Evolutionary conservation across 2,113 vertebrate genomes (phyloP).

Genomic region (Vicugna pacos): DNA sequence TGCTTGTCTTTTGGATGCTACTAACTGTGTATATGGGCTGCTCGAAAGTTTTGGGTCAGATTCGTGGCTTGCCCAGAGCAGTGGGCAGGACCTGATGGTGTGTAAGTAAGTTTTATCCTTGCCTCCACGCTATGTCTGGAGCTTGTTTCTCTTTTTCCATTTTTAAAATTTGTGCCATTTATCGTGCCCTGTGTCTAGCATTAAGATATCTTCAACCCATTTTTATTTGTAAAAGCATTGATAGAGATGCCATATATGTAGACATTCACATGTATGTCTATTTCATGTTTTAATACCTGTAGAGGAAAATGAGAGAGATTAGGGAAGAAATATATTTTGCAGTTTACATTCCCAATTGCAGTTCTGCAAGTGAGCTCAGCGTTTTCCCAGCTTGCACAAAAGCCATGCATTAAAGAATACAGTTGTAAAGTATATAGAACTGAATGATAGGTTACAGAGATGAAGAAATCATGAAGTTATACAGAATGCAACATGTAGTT

Average conservation of each 20-base stretch:
- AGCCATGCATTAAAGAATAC: not conserved
- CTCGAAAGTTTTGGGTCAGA: not conserved
- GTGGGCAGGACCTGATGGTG: fast-evolving
- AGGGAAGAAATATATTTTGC: not conserved
- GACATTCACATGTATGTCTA: not conserved
- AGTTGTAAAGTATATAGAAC: not conserved
- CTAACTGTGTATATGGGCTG: not conserved
- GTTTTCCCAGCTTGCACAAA: not conserved
- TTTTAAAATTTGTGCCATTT: not conserved
- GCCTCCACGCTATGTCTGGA: not conserved
- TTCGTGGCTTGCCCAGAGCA: not conserved
- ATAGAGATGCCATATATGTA: not conserved
- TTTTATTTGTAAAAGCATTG: not conserved
- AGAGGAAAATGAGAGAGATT: not conserved
- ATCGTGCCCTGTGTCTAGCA: not conserved
- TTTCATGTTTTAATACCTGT: not conserved
- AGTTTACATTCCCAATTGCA: not conserved
- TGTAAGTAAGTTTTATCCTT: not conserved
- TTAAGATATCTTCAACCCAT: not conserved
- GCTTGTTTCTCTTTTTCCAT: not conserved
- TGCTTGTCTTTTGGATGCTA: not conserved
- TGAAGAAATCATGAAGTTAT: not conserved
- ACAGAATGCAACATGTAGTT: not conserved
- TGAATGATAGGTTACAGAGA: not conserved
- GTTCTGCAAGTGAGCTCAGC: not conserved